Conservation (phyloP, 92 coral and sea anemone species). For the Micromussa lordhowensis region DNA sequence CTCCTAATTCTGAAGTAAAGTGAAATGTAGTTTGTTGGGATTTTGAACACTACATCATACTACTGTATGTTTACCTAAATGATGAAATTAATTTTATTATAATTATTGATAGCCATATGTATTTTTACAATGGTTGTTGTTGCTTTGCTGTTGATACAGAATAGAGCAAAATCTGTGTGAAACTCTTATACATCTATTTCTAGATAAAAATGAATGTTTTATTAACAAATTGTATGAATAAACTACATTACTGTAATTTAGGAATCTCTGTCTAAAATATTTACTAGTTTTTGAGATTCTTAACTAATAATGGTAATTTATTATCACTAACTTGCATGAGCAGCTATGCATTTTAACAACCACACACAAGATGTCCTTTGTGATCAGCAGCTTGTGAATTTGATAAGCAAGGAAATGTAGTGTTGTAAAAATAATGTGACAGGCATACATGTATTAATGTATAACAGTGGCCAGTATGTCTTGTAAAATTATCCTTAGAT, state of each 20-base stretch:
- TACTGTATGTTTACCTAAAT: neutral
- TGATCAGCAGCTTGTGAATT: slow-evolving; percentile 19
- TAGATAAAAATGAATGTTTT: slow-evolving; percentile 26
- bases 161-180: slow-evolving; percentile 24
- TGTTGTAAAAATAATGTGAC: slow-evolving; percentile 13
- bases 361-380: slow-evolving; percentile 24
- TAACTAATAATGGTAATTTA: neutral
- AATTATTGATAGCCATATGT: neutral
- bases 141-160: slow-evolving; percentile 3
- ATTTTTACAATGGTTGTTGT: no score
- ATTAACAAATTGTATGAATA: slow-evolving; percentile 16
- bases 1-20: slow-evolving; percentile 35
- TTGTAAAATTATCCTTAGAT: neutral
- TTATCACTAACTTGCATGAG: neutral
- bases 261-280: slow-evolving; percentile 13
- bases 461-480: slow-evolving; percentile 14
- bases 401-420: slow-evolving; percentile 17
- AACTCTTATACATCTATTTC: slow-evolving; percentile 18
- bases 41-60: slow-evolving; percentile 24
- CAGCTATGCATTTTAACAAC: slow-evolving; percentile 15
- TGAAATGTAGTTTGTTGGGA: slow-evolving; percentile 21
- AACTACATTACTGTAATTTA: neutral
- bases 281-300: slow-evolving; percentile 15
- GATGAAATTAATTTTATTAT: slow-evolving; percentile 8
- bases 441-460: no score